Percentiles rank a stretch among this genome's conserved stretches.
phyloP scores from a whole-genome alignment of 2,113 vertebrate species.

The Crypturellus undulatus region DNA sequence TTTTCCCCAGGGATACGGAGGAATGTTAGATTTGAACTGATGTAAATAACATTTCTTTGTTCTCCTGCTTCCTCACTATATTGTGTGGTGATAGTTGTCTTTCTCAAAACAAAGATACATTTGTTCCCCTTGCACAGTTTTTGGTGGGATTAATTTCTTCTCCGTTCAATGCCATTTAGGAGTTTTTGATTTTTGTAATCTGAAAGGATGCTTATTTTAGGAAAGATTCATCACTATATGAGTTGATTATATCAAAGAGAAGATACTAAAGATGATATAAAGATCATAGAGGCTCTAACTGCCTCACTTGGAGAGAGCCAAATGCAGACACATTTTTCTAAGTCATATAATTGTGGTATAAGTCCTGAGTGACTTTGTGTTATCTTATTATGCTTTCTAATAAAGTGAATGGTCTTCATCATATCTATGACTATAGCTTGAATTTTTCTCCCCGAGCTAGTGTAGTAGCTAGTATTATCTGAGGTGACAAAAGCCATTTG shows the following conservation, averaged over 20 bases:
- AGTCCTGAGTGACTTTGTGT: neutral
- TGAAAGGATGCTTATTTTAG: neutral
- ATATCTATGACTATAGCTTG: neutral
- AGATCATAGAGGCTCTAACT: neutral
- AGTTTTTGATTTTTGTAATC: neutral
- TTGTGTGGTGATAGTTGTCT: neutral
- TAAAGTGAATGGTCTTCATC: neutral
- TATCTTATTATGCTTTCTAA: neutral
- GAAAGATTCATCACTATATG: neutral
- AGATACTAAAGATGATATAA: conserved; percentile 1
- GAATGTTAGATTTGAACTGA: neutral
- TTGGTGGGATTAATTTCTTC: conserved; percentile 5
- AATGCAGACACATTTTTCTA: neutral
- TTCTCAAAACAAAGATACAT: neutral
- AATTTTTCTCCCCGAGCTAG: neutral
- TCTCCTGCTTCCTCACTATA: neutral
- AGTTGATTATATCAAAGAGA: neutral
- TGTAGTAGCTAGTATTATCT: neutral
- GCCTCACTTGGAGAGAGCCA: neutral
- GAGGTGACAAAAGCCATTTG: neutral
- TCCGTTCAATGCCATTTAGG: neutral
- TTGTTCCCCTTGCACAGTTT: neutral
- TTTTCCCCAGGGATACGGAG: neutral
- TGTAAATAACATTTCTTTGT: neutral
- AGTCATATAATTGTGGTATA: neutral